Conservation (phyloP, 2,888 invertebrate genomes). For the Drosophila meridionalis region DNA sequence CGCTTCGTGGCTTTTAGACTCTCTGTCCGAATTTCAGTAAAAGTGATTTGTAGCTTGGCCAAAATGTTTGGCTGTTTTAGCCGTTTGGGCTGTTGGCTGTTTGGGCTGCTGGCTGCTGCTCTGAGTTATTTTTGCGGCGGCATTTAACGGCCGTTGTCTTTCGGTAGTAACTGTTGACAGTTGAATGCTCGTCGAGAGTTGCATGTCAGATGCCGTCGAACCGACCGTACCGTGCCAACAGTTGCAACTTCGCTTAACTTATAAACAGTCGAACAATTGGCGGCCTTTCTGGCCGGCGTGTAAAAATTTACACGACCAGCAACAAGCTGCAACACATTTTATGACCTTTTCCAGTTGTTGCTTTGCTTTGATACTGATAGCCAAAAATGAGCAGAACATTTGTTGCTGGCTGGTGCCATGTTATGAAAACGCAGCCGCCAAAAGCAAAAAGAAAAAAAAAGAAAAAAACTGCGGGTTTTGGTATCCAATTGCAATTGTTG, state of each 20-base stretch:
- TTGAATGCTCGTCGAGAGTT: slow-evolving; percentile 82
- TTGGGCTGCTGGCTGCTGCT: slow-evolving; percentile 40
- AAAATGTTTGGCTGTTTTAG: slow-evolving; percentile 56
- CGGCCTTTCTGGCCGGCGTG: slow-evolving; percentile 72
- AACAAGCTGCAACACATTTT: slow-evolving; percentile 74
- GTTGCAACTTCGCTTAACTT: slow-evolving; percentile 39
- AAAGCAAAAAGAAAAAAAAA: slow-evolving; percentile 25
- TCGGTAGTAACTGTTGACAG: slow-evolving; percentile 83
- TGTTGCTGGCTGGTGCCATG: slow-evolving; percentile 58
- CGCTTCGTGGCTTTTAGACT: slow-evolving; percentile 21
- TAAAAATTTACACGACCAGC: slow-evolving; percentile 78
- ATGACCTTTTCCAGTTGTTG: slow-evolving; percentile 74
- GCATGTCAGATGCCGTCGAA: slow-evolving; percentile 76
- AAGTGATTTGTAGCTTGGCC: slow-evolving; percentile 80
- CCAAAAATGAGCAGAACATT: slow-evolving; percentile 71
- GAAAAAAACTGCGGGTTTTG: slow-evolving; percentile 62
- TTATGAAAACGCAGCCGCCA: slow-evolving; percentile 68
- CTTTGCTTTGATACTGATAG: slow-evolving; percentile 69
- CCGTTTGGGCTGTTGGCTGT: background rate
- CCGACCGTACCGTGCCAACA: slow-evolving; percentile 46
- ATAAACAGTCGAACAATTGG: slow-evolving; percentile 64
- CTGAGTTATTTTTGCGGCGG: slow-evolving; percentile 77
- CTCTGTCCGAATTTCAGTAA: slow-evolving; percentile 63
- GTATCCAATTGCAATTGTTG: slow-evolving; percentile 56
- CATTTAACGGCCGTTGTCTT: slow-evolving; percentile 77